A percentile compares a stretch with the other conserved stretches of the same genome.
These are phyloP conservation scores for Fringilla coelebs DNA, from an alignment of 2,797 vertebrate genomes.

Conservation along the genomic window DNA sequence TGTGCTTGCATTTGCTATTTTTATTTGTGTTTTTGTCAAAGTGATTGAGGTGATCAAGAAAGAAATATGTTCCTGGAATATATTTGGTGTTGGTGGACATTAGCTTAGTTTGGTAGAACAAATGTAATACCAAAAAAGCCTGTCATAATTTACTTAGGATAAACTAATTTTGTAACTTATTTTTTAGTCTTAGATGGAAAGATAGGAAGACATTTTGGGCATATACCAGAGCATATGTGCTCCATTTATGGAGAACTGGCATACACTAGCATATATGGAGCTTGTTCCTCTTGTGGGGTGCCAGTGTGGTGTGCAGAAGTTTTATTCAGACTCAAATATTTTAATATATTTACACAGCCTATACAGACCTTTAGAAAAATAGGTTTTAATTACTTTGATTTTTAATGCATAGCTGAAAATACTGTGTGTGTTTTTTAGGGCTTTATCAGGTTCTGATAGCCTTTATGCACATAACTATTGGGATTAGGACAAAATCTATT, in stretches of 20 bases:
- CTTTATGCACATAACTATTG: neutral
- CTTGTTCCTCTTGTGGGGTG: neutral
- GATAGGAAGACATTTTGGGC: neutral
- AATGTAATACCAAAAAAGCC: neutral
- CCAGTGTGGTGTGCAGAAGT: neutral
- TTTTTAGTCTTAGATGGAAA: neutral
- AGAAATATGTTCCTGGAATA: neutral
- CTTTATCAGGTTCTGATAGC: neutral
- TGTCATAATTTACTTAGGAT: neutral
- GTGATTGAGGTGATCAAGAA: neutral
- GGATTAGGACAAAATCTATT: neutral
- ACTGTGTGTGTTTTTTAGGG: neutral
- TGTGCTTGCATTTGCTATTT: neutral
- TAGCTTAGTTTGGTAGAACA: neutral
- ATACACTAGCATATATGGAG: neutral
- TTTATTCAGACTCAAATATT: neutral
- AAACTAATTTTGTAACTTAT: neutral
- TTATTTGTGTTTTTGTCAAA: neutral
- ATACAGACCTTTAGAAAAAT: neutral
- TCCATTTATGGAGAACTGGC: neutral
- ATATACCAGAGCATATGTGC: neutral
- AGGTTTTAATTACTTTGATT: neutral
- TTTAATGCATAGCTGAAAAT: neutral
- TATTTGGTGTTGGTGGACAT: neutral
- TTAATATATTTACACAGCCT: neutral